phyloP scores from a whole-genome alignment of 2,113 vertebrate species.

The Catagonus wagneri region DNA sequence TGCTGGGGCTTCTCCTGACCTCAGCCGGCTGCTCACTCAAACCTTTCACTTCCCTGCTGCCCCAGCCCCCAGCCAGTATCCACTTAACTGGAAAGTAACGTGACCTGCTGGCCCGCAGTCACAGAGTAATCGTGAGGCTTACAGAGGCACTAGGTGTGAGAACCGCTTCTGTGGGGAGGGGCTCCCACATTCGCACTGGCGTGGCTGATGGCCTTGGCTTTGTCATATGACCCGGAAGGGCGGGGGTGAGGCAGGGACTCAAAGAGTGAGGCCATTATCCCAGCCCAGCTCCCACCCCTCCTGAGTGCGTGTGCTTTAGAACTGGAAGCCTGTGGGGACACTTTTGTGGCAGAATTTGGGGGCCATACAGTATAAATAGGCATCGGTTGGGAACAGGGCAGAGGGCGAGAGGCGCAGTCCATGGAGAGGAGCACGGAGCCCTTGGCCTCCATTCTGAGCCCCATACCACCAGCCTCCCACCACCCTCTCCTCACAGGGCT shows the following conservation, averaged over 20 bases:
- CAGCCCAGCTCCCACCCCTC: not conserved
- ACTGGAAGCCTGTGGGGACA: not conserved
- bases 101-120: not conserved
- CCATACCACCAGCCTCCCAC: not conserved
- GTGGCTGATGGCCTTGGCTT: not conserved
- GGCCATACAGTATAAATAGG: not conserved
- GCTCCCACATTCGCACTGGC: not conserved
- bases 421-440: not conserved
- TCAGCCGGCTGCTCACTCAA: not conserved
- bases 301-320: not conserved
- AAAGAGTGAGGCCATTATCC: not conserved
- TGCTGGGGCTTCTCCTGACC: not conserved
- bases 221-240: not conserved
- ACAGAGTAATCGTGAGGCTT: not conserved
- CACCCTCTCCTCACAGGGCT: conserved; percentile 81
- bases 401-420: not conserved
- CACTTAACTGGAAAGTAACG: not conserved
- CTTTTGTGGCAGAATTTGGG: not conserved
- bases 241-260: not conserved
- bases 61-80: not conserved
- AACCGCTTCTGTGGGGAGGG: not conserved
- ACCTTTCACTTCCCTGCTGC: not conserved
- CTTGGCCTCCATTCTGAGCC: not conserved
- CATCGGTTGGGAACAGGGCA: not conserved
- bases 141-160: not conserved